Evolutionary conservation across 2,797 vertebrate species (phyloP).

Genomic region (Chelonia mydas): DNA sequence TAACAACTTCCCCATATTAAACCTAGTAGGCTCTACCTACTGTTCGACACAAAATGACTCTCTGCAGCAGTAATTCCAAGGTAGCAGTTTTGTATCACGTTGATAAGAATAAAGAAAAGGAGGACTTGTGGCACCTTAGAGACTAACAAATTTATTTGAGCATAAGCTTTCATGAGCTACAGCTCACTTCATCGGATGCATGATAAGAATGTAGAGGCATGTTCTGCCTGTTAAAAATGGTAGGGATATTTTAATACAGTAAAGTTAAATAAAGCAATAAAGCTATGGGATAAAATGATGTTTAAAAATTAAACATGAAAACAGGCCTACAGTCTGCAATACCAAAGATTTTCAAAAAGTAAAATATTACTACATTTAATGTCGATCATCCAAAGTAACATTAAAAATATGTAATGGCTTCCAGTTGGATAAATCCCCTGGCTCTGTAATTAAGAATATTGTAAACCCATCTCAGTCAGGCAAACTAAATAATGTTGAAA

Average conservation of each 20-base stretch:
- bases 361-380: conserved; percentile 70
- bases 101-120: too few relatives aligned
- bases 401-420: conserved; percentile 71
- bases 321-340: conserved; percentile 58
- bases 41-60: not conserved
- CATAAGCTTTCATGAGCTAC: too few relatives aligned
- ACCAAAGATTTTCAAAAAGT: conserved; percentile 68
- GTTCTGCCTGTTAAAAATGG: not conserved
- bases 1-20: not conserved
- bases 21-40: not conserved
- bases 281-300: conserved; percentile 29
- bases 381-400: conserved; percentile 67
- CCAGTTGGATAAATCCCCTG: conserved; percentile 56
- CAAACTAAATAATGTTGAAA: conserved; percentile 24
- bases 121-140: too few relatives aligned
- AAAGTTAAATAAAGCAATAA: conserved; percentile 43
- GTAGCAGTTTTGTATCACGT: not conserved
- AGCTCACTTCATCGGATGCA: too few relatives aligned
- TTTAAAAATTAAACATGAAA: conserved; percentile 72
- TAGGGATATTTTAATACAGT: not conserved
- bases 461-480: not conserved
- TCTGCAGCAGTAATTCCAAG: not conserved
- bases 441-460: conserved; percentile 5
- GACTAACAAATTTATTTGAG: too few relatives aligned
- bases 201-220: not conserved